Evolutionary conservation across 2,888 invertebrate species (phyloP), one percentile per base, ranked within the genome.

Genomic region (Perizoma affinitatum): DNA sequence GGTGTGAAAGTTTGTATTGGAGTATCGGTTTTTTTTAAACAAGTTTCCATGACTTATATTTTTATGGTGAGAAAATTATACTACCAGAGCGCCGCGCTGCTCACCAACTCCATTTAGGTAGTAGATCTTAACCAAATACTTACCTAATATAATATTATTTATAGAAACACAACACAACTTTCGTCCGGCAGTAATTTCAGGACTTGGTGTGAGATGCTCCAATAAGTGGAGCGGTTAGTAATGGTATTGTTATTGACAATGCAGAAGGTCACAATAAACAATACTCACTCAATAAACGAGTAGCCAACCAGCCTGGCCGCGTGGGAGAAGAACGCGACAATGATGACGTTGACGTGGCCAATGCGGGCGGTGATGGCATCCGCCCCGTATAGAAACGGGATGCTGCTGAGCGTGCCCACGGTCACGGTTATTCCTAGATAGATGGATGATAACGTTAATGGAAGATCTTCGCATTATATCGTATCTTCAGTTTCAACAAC

Each of bases 301-400:
- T 97, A 97, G 65, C 96, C 96, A 73, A 96, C 95, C 58, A 96
- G 93, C 72, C 97, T 94, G 57, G 95, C 95, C 54, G 96, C 96
- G 89, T 97, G 97, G 72, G 96, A 96, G 88, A 96, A 95, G 91
- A 97, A 97, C 66, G 97, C 96, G 62, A 96, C 93, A 68, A 97
- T 95, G 85, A 97, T 96, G 75, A 97, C 94, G 88, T 96, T 96
- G 67, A 96, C 96, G 83, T 96, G 96, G 11, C 97, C 97, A 75
- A 97, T 94, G 79, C 95, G 95, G 72, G 95, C 94, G 36, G 97
- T 96, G 78, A 98, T 96, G 83, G 94, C 94, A 77, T 97, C 97
- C 8, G 97, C 96, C 9, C 96, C 95, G 83, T 96, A 96, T 65
- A 98, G 91, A 84, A 97, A 96, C 69, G 97, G 97, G 78, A 97